These are phyloP conservation scores for Hirundo rustica DNA, from an alignment of 2,797 vertebrate species.

Conservation along the genomic window DNA sequence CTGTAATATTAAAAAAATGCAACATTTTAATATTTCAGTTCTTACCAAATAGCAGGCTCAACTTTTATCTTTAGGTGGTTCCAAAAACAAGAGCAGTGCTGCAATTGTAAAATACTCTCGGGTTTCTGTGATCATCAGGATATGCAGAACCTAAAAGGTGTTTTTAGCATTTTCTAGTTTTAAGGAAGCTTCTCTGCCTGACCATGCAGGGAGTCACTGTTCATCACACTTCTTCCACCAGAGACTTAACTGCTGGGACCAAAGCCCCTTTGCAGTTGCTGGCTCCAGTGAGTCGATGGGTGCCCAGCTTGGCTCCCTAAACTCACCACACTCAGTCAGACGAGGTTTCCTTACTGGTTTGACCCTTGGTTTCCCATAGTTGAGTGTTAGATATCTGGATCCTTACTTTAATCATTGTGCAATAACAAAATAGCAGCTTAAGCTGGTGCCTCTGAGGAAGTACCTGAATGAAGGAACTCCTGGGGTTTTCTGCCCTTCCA, in stretches of 20 bases:
- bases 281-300: fast-evolving
- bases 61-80: neutral
- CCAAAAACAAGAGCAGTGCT: neutral
- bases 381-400: neutral
- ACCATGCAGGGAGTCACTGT: neutral
- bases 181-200: neutral
- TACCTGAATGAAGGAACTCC: fast-evolving
- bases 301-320: neutral
- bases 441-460: neutral
- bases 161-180: neutral
- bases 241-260: neutral
- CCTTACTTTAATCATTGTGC: neutral
- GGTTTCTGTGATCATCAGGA: neutral
- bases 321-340: neutral
- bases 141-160: neutral
- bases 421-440: neutral
- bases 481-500: neutral
- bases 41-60: neutral
- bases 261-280: neutral
- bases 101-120: neutral
- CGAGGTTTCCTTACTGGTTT: neutral
- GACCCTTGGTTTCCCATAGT: neutral
- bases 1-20: neutral
- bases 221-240: neutral
- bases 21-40: neutral